A percentile compares a stretch with the other conserved stretches of the same genome.
These are phyloP conservation scores for Drosophila dives DNA, from an alignment of 2,888 invertebrate genomes.

Conservation along the genomic window DNA sequence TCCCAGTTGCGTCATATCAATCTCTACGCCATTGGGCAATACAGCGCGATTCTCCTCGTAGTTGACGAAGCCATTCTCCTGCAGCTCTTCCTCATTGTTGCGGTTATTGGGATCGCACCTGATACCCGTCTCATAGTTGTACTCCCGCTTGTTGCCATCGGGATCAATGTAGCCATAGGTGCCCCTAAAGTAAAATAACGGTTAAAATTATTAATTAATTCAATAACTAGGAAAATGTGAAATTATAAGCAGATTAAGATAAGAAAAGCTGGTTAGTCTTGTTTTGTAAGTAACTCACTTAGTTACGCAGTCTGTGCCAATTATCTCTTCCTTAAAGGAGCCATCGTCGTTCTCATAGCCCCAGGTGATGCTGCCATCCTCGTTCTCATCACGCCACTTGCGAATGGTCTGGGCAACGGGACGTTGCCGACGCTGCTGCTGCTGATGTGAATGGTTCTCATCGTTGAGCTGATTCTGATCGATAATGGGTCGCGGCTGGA, in stretches of 20 bases:
- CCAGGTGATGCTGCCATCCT: conserved; percentile 92
- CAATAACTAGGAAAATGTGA: not conserved
- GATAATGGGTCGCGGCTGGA: conserved; percentile 82
- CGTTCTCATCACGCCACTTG: conserved; percentile 91
- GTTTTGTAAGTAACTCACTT: conserved; percentile 77
- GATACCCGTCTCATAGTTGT: conserved; percentile 93
- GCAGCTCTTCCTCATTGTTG: conserved; percentile 85
- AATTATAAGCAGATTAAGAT: not conserved
- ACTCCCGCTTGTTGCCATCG: conserved; percentile 92
- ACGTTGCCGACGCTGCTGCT: conserved; percentile 85
- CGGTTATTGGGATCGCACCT: conserved; percentile 86
- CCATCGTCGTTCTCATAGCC: conserved; percentile 95
- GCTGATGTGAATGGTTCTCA: conserved; percentile 67
- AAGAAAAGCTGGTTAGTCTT: not conserved
- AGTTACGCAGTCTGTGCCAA: conserved; percentile 91
- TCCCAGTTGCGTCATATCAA: conserved; percentile 89
- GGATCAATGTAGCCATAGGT: conserved; percentile 94
- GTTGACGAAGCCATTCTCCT: conserved; percentile 89
- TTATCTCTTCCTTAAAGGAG: conserved; percentile 93
- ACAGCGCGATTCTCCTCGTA: conserved; percentile 91
- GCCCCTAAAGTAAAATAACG: conserved; percentile 85
- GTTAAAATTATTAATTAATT: not conserved
- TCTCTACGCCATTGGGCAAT: conserved; percentile 89
- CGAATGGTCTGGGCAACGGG: conserved; percentile 90
- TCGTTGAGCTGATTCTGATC: conserved; percentile 81